Evolutionary conservation across 2,888 invertebrate species (phyloP), one percentile per base, ranked within the genome.

Genomic region (Lamellibrachia satsuma): DNA sequence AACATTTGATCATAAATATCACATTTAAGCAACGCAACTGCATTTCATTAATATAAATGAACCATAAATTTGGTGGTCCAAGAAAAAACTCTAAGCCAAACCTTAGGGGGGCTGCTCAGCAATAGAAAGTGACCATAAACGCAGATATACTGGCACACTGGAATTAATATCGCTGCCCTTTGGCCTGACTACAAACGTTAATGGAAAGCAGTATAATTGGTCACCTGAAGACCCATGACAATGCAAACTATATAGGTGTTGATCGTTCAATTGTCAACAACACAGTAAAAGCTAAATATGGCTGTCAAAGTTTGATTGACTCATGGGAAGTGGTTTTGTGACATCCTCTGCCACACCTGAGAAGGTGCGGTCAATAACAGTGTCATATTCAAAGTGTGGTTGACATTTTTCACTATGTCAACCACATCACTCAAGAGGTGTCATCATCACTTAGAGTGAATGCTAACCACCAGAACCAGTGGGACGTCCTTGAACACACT

Each of bases 21-120:
- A 22, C 75, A 22, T 75, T 57, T 75, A 6, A 75, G 2, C 15
- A 75, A 22, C 7, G 75, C 75, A 15, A 6, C 75, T 75, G 75
- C 75, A 75, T 75, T 75, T 75, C 75, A 75, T 75, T 75, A 75
- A 75, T 75, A 75, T 75, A 75, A 75, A 75, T 75, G 75, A 75
- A 75, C 75, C 75, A 75, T 75, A 75, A 75, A 75, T 75, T 15
- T 22, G 75, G 75, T 6, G 4, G 75, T 75, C 22, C 15, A 75
- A n/a, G 22, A 55, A 75, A 75, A 75, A 75, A 75, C 75, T 75
- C 22, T 22, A 75, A 75, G 6, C 4, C 4, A 75, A 75, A 22
- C 0, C 75, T 75, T 75, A 75, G 15, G 75, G 75, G 15, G 75
- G 9, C 22, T 75, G n/a, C 75, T 22, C 75, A 75, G 75, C 75